Percentiles rank a stretch among this genome's conserved stretches.
Conservation (phyloP, 92 coral and sea anemone genomes). For the Actinernus sp. region DNA sequence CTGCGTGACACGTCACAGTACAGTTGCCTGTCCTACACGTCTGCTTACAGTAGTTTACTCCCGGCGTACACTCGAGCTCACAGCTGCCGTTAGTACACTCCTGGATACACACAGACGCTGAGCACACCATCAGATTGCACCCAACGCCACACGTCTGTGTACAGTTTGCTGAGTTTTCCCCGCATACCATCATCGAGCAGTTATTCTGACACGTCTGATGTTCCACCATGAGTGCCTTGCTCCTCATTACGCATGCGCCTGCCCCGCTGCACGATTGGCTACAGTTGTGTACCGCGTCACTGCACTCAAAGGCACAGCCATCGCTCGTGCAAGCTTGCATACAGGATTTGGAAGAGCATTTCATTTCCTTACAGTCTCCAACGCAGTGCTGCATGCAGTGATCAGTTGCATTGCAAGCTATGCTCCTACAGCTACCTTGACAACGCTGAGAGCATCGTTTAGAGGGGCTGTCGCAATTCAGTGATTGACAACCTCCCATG, state of each 20-base stretch:
- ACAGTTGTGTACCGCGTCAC: constrained; percentile 12
- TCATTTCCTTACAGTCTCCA: constrained; percentile 9
- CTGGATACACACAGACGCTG: constrained; percentile 9
- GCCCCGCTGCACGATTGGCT: constrained; percentile 8
- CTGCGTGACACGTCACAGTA: constrained; percentile 8
- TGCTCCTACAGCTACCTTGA: constrained; percentile 5
- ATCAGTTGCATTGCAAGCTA: constrained; percentile 20
- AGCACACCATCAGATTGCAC: constrained; percentile 15
- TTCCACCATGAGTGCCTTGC: constrained; percentile 1
- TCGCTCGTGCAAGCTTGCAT: constrained; percentile 17
- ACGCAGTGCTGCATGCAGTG: constrained; percentile 22
- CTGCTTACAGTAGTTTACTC: constrained; percentile 29
- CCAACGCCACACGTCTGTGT: constrained; percentile 18
- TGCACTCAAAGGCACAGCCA: constrained; percentile 7
- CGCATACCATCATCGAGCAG: constrained; percentile 23
- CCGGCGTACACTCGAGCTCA: constrained; percentile 16
- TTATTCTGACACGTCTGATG: constrained; percentile 15
- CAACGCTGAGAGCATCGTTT: constrained; percentile 21
- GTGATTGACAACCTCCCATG: constrained; percentile 6
- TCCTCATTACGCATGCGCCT: constrained; percentile 14
- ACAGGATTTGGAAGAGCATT: constrained; percentile 22
- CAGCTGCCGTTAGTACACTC: constrained; percentile 23
- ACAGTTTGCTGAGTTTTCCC: constrained; percentile 12
- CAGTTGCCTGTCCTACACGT: constrained; percentile 29
- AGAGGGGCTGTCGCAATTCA: constrained; percentile 8